Evolutionary conservation across 2,888 invertebrate genomes (phyloP), one percentile per base, ranked within the genome.

Genomic region (Cerceris rybyensis): DNA sequence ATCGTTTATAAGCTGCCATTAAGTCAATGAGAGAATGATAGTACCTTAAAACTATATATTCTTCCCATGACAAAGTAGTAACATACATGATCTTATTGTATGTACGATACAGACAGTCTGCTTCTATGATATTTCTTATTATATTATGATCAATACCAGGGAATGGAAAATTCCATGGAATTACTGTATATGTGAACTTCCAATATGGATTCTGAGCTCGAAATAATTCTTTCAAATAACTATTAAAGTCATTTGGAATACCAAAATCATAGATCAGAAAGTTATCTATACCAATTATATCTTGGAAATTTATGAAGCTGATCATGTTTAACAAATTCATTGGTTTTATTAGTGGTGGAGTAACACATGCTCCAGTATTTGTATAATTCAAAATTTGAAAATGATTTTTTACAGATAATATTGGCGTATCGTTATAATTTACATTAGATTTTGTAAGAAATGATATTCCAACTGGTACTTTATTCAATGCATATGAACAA

Each of bases 111-210:
- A 95, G 87, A 87, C 96, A 96, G 90, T 96, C 96, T 41, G 94
- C 92, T 89, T 95, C 94, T 13, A 96, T 93, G 49, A 95, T 93
- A 85, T 93, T 93, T 60, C 93, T 90, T 55, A 93, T 88, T 16
- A 90, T 61, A 57, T 88, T 86, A 17, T 64, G 50, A 16, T 87
- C 70, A 39, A 94, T 93, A 42, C 93, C 92, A 85, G 93, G 93
- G 86, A 94, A 94, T 1, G 96, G 96, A 88, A 95, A 95, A 90
- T 96, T 96, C 93, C 96, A 94, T 0, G 95, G 94, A 68, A 95
- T 93, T 78, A 95, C 94, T 72, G 94, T 93, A 66, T 95, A 94
- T 28, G 93, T 93, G 89, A 95, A 90, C 54, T 93, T 92, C 76
- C 93, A 89, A 14, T 84, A 75, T 2, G 75, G 55, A 64, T 89